phyloP scores from a whole-genome alignment of 2,113 vertebrate genomes.

The Origma solitaria region DNA sequence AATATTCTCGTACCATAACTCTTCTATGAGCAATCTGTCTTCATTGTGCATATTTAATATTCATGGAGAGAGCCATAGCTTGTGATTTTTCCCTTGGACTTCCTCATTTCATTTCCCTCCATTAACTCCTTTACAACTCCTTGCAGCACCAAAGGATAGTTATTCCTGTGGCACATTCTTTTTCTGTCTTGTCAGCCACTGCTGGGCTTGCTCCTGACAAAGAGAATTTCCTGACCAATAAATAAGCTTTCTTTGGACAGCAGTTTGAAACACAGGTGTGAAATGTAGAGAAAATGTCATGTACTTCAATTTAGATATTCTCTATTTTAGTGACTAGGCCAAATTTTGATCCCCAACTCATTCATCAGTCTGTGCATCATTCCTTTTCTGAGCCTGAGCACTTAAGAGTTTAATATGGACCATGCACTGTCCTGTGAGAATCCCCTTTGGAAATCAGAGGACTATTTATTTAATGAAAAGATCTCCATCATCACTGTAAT shows the following conservation, averaged over 20 bases:
- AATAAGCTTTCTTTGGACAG: neutral
- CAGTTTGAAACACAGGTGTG: neutral
- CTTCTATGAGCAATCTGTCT: neutral
- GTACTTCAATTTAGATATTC: neutral
- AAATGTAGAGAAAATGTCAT: neutral
- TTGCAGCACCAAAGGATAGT: neutral
- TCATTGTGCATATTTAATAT: neutral
- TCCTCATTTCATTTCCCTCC: neutral
- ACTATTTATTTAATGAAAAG: neutral
- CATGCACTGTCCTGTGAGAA: neutral
- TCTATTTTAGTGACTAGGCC: neutral
- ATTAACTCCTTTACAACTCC: neutral
- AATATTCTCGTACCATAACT: neutral
- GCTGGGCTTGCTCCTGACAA: neutral
- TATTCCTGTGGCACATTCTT: neutral
- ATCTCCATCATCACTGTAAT: neutral
- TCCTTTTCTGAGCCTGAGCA: neutral
- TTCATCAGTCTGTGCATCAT: neutral
- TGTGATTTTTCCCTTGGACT: neutral
- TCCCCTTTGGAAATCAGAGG: neutral
- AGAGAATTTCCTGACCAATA: neutral
- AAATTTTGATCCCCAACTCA: neutral
- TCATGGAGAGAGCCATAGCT: neutral
- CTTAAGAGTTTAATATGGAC: neutral
- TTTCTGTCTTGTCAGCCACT: neutral